These are phyloP conservation scores for Nineta flava DNA, from an alignment of 2,888 invertebrate genomes.

Conservation along the genomic window DNA sequence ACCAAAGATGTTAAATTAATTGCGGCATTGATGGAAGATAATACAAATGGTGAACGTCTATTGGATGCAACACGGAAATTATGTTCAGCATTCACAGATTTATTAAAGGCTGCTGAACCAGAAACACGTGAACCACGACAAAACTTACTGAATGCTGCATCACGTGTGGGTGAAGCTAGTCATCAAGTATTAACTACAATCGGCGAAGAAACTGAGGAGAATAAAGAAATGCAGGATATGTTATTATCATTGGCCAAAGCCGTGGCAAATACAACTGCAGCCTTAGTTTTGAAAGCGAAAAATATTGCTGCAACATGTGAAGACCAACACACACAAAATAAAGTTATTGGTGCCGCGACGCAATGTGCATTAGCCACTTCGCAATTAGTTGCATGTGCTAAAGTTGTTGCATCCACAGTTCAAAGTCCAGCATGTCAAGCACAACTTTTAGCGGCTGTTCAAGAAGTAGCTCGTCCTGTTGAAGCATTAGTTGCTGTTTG, in stretches of 20 bases:
- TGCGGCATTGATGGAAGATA: slow-evolving; percentile 85
- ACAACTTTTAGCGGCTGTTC: slow-evolving; percentile 81
- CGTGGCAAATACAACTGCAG: slow-evolving; percentile 95
- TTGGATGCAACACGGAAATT: slow-evolving; percentile 84
- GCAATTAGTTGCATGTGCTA: slow-evolving; percentile 92
- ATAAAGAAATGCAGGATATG: slow-evolving; percentile 73
- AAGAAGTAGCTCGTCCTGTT: slow-evolving; percentile 84
- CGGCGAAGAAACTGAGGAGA: slow-evolving; percentile 76
- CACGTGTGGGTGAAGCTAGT: slow-evolving; percentile 91
- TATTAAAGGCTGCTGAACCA: slow-evolving; percentile 91
- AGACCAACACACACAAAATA: slow-evolving; percentile 66
- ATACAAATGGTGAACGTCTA: slow-evolving; percentile 65
- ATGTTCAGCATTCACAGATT: slow-evolving; percentile 86
- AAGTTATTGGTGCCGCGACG: slow-evolving; percentile 89
- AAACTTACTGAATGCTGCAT: slow-evolving; percentile 86
- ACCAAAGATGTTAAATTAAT: slow-evolving; percentile 88
- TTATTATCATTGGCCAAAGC: slow-evolving; percentile 87
- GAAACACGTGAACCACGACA: slow-evolving; percentile 85
- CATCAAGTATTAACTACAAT: slow-evolving; percentile 85
- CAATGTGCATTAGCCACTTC: slow-evolving; percentile 95
- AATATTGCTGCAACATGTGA: slow-evolving; percentile 83
- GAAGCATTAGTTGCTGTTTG: slow-evolving; percentile 75
- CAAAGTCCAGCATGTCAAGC: slow-evolving; percentile 72
- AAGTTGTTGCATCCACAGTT: slow-evolving; percentile 76
- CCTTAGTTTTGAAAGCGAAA: slow-evolving; percentile 89